Conservation (phyloP, 92 coral and sea anemone genomes). For the Parazoanthus swiftii region DNA sequence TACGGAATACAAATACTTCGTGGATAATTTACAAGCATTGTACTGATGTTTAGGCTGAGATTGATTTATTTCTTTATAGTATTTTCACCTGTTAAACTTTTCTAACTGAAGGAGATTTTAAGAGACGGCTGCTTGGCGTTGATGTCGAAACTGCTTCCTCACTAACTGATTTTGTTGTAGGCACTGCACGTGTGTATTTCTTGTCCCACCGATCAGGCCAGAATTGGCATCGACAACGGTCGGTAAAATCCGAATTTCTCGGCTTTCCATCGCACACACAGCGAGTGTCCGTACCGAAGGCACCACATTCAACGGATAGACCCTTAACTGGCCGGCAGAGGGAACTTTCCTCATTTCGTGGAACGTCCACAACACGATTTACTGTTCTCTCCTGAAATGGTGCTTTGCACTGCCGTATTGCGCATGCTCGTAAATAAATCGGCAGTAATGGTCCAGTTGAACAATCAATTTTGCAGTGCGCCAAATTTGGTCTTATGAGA, state of each 20-base stretch:
- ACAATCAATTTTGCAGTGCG: slow-evolving; percentile 92
- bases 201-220: slow-evolving; percentile 86
- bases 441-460: slow-evolving; percentile 93
- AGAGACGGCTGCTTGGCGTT: neutral
- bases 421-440: slow-evolving; percentile 94
- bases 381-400: slow-evolving; percentile 67
- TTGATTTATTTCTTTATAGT: too few species aligned
- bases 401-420: slow-evolving; percentile 86
- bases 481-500: slow-evolving; percentile 77
- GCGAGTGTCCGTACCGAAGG: slow-evolving; percentile 81
- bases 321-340: slow-evolving; percentile 81
- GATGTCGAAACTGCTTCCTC: neutral
- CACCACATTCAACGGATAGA: slow-evolving; percentile 79
- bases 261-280: slow-evolving; percentile 98
- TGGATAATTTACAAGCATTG: too few species aligned
- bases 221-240: slow-evolving; percentile 93
- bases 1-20: too few species aligned
- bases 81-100: too few species aligned
- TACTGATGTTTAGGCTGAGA: too few species aligned
- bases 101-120: neutral
- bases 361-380: slow-evolving; percentile 85
- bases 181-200: slow-evolving; percentile 11
- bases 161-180: neutral
- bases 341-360: slow-evolving; percentile 77
- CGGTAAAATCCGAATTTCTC: slow-evolving; percentile 66